Evolutionary conservation across 23 tunicate genomes (phyloP), one percentile per base, ranked within the genome.

Genomic region (Halocynthia aurantium): DNA sequence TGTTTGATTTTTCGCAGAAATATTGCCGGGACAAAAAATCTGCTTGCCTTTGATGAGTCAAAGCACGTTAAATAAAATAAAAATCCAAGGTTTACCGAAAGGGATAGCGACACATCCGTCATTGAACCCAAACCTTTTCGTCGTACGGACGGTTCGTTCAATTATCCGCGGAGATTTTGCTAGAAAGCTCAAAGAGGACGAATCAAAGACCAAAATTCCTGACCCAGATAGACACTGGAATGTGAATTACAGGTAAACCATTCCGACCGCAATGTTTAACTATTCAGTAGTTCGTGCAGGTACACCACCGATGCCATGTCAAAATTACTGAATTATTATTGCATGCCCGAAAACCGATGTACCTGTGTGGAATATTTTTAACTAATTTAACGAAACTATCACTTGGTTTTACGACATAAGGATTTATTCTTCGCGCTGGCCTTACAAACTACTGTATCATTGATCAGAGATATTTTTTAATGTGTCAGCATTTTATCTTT

Each of bases 121-220:
- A 8, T 50, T 82, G 5, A 64, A 74, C 31, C 86, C 86, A 8
- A 82, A 82, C 56, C 55, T 82, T 51, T 75, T 55, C 50, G 71
- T 82, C 17, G 86, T 82, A 8, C 77, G 86, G 67, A 72, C 86
- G 7, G 67, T 82, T 63, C 56, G 86, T 53, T 64, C 65, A 8
- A 82, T 82, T 7, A 65, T 82, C 7, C 53, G 67, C 62, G 86
- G 86, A 10, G 86, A 82, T 53, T 82, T 74, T 55, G 62, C 22
- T 20, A 64, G 65, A 52, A 58, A 67, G 31, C 22, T 73, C 73
- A 68, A 53, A 12, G 31, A 53, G 53, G 55, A 18, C 18, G 49
- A 11, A 9, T 54, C 15, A n/a, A 68, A 74, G 17, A 52, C 21
- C 52, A 62, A 13, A 13, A 53, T 64, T 19, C 86, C 86, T 9